A percentile compares a stretch with the other conserved stretches of the same genome.
phyloP scores from a whole-genome alignment of 2,797 vertebrate species.

The Pseudochirops cupreus region DNA sequence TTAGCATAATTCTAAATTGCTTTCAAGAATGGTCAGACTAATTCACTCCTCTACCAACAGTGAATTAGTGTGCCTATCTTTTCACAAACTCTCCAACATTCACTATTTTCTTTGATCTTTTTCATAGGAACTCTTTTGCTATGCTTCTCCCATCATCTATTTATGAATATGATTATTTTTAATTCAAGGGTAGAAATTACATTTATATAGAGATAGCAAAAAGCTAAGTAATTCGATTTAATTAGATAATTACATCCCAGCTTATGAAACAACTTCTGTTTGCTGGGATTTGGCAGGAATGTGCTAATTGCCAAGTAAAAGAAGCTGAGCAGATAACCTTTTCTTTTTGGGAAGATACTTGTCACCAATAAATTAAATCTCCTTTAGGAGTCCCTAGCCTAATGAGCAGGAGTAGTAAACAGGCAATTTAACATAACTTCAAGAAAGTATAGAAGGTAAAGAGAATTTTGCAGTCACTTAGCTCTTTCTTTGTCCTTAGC shows the following conservation, averaged over 20 bases:
- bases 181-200: background rate
- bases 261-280: background rate
- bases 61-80: background rate
- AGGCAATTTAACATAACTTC: background rate
- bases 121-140: background rate
- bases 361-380: background rate
- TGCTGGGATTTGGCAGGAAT: background rate
- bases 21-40: background rate
- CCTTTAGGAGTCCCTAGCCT: background rate
- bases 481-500: background rate
- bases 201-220: background rate
- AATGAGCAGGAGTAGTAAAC: background rate
- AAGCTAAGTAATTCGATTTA: background rate
- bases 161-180: background rate
- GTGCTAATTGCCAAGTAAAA: background rate
- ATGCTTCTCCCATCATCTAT: background rate
- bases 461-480: background rate
- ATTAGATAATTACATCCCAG: background rate
- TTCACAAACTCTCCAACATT: background rate
- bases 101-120: background rate
- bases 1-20: background rate
- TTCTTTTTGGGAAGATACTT: background rate
- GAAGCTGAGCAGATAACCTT: background rate
- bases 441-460: background rate
- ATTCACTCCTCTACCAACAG: background rate